Percentiles rank a stretch among this genome's conserved stretches.
These are phyloP conservation scores for Enteromius argenteus DNA, from an alignment of 2,797 vertebrate species.

Conservation along the genomic window DNA sequence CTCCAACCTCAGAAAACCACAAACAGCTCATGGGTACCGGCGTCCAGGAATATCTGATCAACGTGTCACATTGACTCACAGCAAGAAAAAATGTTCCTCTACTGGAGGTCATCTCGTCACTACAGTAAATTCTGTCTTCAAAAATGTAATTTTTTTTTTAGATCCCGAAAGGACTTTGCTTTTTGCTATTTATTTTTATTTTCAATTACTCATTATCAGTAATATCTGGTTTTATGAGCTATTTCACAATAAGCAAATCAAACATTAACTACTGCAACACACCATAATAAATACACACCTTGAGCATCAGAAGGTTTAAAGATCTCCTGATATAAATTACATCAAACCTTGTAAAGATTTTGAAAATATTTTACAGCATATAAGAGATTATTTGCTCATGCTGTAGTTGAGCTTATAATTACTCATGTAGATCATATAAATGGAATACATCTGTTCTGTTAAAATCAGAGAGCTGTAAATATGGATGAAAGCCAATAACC, in stretches of 20 bases:
- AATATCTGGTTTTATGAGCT: background rate
- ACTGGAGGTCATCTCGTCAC: background rate
- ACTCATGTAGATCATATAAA: background rate
- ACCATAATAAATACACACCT: background rate
- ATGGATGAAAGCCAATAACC: background rate
- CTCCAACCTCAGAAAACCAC: conserved; percentile 45
- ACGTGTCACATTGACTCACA: conserved; percentile 16
- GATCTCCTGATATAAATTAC: background rate
- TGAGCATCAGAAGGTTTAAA: background rate
- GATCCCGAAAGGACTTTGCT: background rate
- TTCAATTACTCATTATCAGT: background rate
- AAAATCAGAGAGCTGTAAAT: background rate
- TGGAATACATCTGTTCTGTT: background rate
- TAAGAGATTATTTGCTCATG: background rate
- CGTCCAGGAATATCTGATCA: conserved; percentile 33
- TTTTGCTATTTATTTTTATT: background rate
- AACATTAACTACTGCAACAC: conserved; percentile 25
- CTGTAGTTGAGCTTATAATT: background rate
- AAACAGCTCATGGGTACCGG: conserved; percentile 13
- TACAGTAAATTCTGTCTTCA: background rate
- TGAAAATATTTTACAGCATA: background rate
- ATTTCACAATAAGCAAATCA: conserved; percentile 7
- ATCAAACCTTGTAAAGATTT: background rate
- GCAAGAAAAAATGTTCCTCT: background rate
- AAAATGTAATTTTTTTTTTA: background rate